Conservation (phyloP, 2,888 invertebrate species). For the Chesias legatella region DNA sequence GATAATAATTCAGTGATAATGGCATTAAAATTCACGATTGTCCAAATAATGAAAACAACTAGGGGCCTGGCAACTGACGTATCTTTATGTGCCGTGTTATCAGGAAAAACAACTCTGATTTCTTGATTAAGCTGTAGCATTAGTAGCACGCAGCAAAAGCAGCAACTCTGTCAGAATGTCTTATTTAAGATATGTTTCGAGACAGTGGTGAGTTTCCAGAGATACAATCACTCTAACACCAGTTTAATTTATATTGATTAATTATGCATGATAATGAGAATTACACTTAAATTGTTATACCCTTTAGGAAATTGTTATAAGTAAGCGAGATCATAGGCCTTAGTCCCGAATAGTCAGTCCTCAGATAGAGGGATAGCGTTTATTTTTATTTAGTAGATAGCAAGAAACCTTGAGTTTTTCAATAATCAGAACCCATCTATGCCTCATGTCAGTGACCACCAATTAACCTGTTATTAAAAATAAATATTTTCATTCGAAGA, state of each 20-base stretch:
- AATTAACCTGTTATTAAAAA: too few species aligned
- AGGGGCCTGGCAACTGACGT: constrained; percentile 41
- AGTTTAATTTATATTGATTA: too few species aligned
- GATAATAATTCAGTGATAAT: constrained; percentile 33
- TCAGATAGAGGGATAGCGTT: too few species aligned
- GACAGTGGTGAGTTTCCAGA: constrained; percentile 52
- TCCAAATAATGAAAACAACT: constrained; percentile 13
- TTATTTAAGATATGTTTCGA: constrained; percentile 49
- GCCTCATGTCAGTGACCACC: too few species aligned
- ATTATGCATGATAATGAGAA: too few species aligned
- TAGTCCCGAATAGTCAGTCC: too few species aligned
- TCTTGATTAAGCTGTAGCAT: constrained; percentile 27
- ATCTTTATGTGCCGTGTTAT: constrained; percentile 31
- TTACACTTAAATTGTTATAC: not conserved
- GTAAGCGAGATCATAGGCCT: too few species aligned
- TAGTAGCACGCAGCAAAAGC: constrained; percentile 11
- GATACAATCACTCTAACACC: not conserved
- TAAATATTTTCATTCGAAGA: too few species aligned
- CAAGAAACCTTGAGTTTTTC: too few species aligned
- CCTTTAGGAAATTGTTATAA: too few species aligned
- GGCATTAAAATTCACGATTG: constrained; percentile 18
- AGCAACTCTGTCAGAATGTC: constrained; percentile 43
- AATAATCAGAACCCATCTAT: too few species aligned
- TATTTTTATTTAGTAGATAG: too few species aligned
- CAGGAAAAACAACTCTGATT: constrained; percentile 42